These are phyloP conservation scores for Beris morrisii DNA, from an alignment of 2,888 invertebrate species.

Conservation along the genomic window DNA sequence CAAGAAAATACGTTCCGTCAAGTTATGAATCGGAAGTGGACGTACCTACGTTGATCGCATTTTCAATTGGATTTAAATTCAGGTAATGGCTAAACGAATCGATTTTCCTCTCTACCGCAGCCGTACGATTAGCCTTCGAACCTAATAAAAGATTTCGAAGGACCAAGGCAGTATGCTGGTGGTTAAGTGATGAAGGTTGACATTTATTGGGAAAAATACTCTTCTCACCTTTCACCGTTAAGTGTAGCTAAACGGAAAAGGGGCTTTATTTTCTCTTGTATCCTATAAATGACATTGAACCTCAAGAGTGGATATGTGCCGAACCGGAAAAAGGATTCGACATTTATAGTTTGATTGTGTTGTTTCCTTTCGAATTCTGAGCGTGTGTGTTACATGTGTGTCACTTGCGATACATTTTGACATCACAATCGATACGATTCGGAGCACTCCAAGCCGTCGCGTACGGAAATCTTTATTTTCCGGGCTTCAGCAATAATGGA, in stretches of 20 bases:
- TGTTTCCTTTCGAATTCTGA: too few relatives aligned
- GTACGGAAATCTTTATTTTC: too few relatives aligned
- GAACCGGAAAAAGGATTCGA: too few relatives aligned
- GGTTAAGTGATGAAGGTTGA: conserved; percentile 30
- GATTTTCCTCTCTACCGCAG: conserved; percentile 9
- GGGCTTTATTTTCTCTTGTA: background rate
- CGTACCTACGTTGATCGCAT: background rate
- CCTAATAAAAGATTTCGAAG: conserved; percentile 18
- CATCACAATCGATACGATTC: too few relatives aligned
- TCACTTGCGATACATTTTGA: too few relatives aligned
- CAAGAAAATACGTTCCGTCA: background rate
- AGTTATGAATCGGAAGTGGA: conserved; percentile 16
- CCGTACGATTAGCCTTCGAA: conserved; percentile 19
- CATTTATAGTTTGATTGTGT: too few relatives aligned
- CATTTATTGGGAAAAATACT: conserved; percentile 32
- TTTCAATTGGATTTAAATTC: conserved; percentile 20
- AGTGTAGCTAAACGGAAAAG: conserved; percentile 12
- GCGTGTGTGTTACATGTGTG: too few relatives aligned
- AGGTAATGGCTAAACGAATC: background rate
- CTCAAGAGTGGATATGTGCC: too few relatives aligned
- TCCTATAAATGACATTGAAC: too few relatives aligned
- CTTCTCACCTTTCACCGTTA: conserved; percentile 28
- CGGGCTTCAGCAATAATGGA: too few relatives aligned
- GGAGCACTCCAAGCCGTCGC: too few relatives aligned
- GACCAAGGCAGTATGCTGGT: background rate